Evolutionary conservation across 1,140 invertebrate species (phyloP), one percentile per base, ranked within the genome.

Genomic region (Dreissena polymorpha): DNA sequence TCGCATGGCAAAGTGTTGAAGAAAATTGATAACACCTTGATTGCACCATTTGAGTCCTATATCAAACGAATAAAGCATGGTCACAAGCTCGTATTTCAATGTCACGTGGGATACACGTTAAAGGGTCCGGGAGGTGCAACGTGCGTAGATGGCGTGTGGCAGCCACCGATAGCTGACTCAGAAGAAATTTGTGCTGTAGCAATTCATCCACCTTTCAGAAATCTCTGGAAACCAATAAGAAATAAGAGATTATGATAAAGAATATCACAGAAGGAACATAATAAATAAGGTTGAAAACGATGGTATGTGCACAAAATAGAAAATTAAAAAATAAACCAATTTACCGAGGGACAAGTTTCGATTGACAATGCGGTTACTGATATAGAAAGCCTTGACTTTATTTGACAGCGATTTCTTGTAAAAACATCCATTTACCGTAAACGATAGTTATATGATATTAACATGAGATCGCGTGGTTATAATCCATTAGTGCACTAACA

Each of bases 111-210:
- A 0, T 99, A 95, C 89, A 95, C 95, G 65, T 90, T 99, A 16
- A 94, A 95, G 13, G 98, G 98, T 18, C 97, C 98, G 0, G 96
- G 96, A 0, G 97, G 98, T 7, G 97, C 98, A 0, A 98, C 97
- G 0, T 98, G 97, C 88, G 95, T 98, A 18, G 96, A 96, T 8
- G 97, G 97, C 0, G 94, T 95, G 67, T 98, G 97, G 97, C 97
- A 96, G 83, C 97, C 97, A 1, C 49, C 64, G 21, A 51, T 83
- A 7, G 13, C 3, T 10, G 27, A 74, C 53, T 49, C 75, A 12
- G 64, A 71, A 39, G 29, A 27, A 23, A 23, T 70, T 21, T 85
- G 84, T 68, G 73, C 72, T 10, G 23, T 23, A n/a, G 79, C 71
- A 10, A 55, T 21, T 14, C 84, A 85, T 78, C 84, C 84, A 16